phyloP scores from a whole-genome alignment of 2,888 invertebrate species.

The Prenolepis imparis region DNA sequence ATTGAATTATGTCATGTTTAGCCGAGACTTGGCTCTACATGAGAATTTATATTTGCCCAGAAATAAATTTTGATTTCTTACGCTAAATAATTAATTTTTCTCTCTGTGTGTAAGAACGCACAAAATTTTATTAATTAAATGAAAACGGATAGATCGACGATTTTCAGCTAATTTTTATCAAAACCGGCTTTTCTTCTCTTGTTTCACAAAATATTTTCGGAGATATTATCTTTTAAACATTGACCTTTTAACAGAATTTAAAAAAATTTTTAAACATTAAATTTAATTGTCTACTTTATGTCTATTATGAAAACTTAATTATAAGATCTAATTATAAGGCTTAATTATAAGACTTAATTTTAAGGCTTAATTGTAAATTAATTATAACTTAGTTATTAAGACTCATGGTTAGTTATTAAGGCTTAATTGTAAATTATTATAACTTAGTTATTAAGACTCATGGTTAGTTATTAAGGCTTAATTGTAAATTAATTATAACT shows the following conservation, averaged over 20 bases:
- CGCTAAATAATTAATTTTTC: neutral
- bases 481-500: no score
- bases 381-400: no score
- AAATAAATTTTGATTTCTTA: conserved; percentile 36
- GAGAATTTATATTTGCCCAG: neutral
- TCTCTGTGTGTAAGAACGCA: neutral
- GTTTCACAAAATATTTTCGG: neutral
- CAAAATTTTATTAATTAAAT: neutral
- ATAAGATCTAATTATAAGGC: no score
- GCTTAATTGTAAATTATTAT: no score
- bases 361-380: no score
- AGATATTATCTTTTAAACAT: neutral
- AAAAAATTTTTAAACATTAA: no score
- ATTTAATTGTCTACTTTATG: no score
- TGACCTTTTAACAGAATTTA: neutral
- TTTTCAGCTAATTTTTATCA: neutral
- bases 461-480: no score
- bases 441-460: no score
- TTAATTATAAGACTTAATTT: no score
- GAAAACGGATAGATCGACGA: neutral
- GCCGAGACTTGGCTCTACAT: neutral
- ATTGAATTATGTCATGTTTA: conserved; percentile 1
- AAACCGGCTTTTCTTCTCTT: neutral
- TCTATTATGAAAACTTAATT: no score
- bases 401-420: no score